These are phyloP conservation scores for Acropternis orthonyx DNA, from an alignment of 2,797 vertebrate species.

Conservation along the genomic window DNA sequence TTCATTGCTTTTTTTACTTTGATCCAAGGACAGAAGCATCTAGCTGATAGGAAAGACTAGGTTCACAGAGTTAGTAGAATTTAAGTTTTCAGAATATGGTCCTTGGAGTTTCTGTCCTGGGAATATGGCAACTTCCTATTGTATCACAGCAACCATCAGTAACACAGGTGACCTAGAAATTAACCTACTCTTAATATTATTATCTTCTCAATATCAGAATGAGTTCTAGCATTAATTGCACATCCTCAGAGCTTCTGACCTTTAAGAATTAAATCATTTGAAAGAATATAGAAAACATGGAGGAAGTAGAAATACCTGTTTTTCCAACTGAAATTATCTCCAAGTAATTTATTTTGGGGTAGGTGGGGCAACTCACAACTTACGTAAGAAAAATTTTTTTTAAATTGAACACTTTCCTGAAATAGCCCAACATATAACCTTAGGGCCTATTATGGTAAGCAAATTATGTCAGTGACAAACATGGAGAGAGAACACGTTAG, in stretches of 20 bases:
- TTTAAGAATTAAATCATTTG: neutral
- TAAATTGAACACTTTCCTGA: neutral
- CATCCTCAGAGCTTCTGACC: neutral
- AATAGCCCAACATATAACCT: neutral
- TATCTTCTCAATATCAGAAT: neutral
- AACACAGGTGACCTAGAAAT: neutral
- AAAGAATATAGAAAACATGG: neutral
- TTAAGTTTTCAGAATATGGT: neutral
- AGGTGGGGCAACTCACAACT: neutral
- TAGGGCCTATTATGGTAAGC: neutral
- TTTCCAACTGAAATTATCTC: neutral
- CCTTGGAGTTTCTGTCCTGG: neutral
- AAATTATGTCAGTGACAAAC: neutral
- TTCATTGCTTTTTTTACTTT: neutral
- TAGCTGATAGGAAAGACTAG: neutral
- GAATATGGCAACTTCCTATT: neutral
- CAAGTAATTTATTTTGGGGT: neutral
- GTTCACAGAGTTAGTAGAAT: neutral
- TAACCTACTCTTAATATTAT: neutral
- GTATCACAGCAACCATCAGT: neutral
- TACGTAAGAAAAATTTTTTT: rapidly evolving
- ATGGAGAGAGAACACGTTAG: rapidly evolving
- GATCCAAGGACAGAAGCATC: neutral
- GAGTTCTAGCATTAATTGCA: neutral
- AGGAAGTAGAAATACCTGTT: neutral